Evolutionary conservation across 2,888 invertebrate genomes (phyloP).

Genomic region (Eubasilissa splendida): DNA sequence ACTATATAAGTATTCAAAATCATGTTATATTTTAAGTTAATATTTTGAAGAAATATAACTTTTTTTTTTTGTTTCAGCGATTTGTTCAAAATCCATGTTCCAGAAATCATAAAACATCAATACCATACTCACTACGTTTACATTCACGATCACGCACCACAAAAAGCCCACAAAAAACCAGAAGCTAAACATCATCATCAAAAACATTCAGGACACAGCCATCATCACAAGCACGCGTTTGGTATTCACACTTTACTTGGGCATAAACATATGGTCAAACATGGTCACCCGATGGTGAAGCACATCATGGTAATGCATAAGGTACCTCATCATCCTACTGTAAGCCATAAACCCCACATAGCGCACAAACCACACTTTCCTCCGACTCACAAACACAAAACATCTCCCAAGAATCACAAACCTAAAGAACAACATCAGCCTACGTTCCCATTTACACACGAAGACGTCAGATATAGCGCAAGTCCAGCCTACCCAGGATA

Average conservation of each 20-base stretch:
- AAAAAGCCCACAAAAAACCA: constrained; percentile 58
- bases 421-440: constrained; percentile 32
- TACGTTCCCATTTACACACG: constrained; percentile 64
- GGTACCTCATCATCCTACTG: constrained; percentile 3
- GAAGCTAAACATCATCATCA: constrained; percentile 65
- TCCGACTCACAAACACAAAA: constrained; percentile 55
- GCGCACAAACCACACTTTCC: constrained; percentile 7
- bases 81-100: constrained; percentile 74
- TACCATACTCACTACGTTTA: constrained; percentile 75
- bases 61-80: constrained; percentile 65
- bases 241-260: constrained; percentile 31
- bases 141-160: constrained; percentile 68
- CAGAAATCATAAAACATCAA: constrained; percentile 75
- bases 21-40: neutral
- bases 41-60: neutral
- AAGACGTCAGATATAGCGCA: constrained; percentile 61
- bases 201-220: constrained; percentile 63
- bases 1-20: neutral
- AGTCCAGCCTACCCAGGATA: constrained; percentile 63
- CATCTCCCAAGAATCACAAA: constrained; percentile 49
- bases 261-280: constrained; percentile 53
- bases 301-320: constrained; percentile 58
- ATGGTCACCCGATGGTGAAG: constrained; percentile 61
- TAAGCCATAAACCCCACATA: neutral
- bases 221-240: constrained; percentile 60